phyloP scores from a whole-genome alignment of 2,113 vertebrate genomes.

The Todiramphus chloris region DNA sequence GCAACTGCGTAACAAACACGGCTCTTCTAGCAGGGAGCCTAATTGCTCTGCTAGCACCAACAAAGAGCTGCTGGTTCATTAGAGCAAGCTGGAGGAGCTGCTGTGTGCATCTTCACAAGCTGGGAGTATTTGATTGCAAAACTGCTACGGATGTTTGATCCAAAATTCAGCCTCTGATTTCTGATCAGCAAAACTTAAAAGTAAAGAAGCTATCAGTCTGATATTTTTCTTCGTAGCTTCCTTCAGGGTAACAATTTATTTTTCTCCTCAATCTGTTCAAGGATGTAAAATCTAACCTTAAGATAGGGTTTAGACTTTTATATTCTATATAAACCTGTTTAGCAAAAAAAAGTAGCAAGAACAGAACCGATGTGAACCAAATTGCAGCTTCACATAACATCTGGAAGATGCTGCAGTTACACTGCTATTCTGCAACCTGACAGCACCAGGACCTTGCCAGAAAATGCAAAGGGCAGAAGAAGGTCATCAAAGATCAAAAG shows the following conservation, averaged over 20 bases:
- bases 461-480: not conserved
- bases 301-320: not conserved
- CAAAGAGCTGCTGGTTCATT: constrained; percentile 10
- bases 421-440: not conserved
- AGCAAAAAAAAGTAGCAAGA: not conserved
- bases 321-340: not conserved
- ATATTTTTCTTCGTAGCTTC: not conserved
- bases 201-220: not conserved
- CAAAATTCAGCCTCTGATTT: constrained; percentile 37
- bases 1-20: not conserved
- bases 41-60: constrained; percentile 19
- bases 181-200: constrained; percentile 31
- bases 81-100: constrained; percentile 8
- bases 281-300: not conserved
- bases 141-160: not conserved
- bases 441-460: not conserved
- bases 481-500: not conserved
- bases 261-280: constrained; percentile 15
- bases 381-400: not conserved
- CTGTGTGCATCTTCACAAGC: not conserved
- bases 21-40: not conserved
- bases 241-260: constrained; percentile 2
- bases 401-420: not conserved
- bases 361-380: not conserved
- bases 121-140: constrained; percentile 16